Conservation (phyloP, 2,888 invertebrate species). For the Caenorhabditis macrosperma region DNA sequence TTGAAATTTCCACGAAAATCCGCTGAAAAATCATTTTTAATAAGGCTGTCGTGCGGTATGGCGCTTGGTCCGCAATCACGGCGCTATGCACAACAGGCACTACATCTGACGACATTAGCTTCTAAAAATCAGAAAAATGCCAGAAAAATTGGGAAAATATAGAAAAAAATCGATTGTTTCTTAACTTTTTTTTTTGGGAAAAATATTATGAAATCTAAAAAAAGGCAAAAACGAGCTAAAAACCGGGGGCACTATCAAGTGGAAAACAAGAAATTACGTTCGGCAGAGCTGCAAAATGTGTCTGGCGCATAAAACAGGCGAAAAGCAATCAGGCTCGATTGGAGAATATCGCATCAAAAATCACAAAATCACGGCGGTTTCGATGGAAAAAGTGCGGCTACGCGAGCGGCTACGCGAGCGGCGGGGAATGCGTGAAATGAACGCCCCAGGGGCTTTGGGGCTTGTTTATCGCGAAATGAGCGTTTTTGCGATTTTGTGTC, state of each 20-base stretch:
- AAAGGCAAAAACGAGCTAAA: neutral
- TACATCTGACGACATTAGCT: neutral
- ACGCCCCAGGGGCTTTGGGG: neutral
- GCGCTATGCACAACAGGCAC: neutral
- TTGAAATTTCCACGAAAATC: too few relatives aligned
- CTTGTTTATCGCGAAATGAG: neutral
- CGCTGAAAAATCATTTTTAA: neutral
- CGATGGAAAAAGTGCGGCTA: neutral
- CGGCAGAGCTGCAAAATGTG: neutral
- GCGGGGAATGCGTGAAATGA: too few relatives aligned
- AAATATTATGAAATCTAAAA: neutral
- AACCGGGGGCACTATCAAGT: neutral
- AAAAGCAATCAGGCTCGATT: neutral
- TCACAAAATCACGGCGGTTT: neutral
- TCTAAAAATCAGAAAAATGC: neutral
- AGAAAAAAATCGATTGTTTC: too few relatives aligned
- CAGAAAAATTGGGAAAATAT: neutral
- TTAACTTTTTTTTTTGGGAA: too few relatives aligned
- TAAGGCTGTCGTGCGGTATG: too few relatives aligned
- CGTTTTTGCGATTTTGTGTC: neutral
- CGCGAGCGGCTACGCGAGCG: too few relatives aligned
- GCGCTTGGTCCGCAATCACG: neutral
- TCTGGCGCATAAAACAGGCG: neutral
- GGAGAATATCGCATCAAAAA: neutral
- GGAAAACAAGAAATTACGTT: neutral